These are phyloP conservation scores for Pristionchus mayeri DNA, from an alignment of 2,888 invertebrate species.

Conservation along the genomic window DNA sequence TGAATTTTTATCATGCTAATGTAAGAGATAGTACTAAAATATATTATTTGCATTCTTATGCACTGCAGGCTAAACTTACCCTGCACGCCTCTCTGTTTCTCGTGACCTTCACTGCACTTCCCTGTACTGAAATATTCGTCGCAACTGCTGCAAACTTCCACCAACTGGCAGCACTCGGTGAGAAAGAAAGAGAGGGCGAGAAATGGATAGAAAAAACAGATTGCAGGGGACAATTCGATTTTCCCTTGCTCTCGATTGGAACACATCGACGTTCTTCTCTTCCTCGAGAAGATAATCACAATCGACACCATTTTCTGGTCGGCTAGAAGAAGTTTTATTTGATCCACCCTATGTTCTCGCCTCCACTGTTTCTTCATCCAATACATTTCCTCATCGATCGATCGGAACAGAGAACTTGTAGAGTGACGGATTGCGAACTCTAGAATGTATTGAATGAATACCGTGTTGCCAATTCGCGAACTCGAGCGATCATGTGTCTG, in stretches of 20 bases:
- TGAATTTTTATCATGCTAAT: too few species aligned
- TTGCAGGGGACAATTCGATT: neutral
- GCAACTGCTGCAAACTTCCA: neutral
- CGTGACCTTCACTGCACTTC: neutral
- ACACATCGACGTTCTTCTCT: neutral
- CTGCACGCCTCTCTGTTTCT: neutral
- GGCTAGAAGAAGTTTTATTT: neutral
- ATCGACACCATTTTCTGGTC: neutral
- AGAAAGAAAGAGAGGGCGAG: neutral
- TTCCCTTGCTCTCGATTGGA: conserved; percentile 18
- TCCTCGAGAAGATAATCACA: neutral
- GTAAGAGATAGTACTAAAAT: too few species aligned
- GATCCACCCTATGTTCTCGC: too few species aligned
- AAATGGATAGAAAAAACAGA: too few species aligned
- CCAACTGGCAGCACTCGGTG: neutral
- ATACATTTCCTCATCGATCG: too few species aligned
- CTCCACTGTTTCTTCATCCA: too few species aligned
- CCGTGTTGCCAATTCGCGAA: too few species aligned
- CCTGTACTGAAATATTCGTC: neutral
- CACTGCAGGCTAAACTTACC: neutral
- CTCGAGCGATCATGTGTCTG: too few species aligned
- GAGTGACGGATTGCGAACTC: too few species aligned
- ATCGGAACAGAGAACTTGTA: too few species aligned
- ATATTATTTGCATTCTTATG: too few species aligned
- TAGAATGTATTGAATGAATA: too few species aligned